These are phyloP conservation scores for Antedon bifida DNA, from an alignment of 35 echinoderm and acorn worm genomes.

Conservation along the genomic window DNA sequence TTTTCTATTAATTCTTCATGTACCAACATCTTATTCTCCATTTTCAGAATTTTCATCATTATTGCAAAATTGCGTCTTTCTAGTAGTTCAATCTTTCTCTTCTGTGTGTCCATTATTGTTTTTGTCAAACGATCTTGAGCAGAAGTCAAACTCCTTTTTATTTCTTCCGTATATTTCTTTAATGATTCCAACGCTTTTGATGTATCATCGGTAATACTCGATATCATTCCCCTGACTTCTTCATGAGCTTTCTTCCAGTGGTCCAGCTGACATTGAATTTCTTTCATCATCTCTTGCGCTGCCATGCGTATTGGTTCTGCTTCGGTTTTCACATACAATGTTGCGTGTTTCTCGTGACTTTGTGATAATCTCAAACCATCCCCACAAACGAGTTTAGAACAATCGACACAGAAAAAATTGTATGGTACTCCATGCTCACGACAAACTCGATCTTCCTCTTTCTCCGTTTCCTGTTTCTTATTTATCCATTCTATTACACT, in stretches of 20 bases:
- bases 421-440: not conserved
- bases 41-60: not conserved
- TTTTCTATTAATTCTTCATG: not conserved
- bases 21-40: not conserved
- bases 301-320: not conserved
- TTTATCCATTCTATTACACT: not conserved
- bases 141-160: too few species aligned
- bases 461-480: not conserved
- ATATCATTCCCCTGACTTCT: not conserved
- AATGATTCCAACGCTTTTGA: not conserved
- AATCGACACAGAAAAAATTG: not conserved
- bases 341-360: not conserved
- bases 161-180: not conserved
- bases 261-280: not conserved
- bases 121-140: too few species aligned
- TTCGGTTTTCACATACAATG: not conserved
- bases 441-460: not conserved
- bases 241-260: not conserved
- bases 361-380: not conserved
- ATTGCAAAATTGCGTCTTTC: not conserved
- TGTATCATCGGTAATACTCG: not conserved
- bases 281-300: not conserved
- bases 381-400: not conserved
- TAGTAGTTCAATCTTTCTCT: not conserved
- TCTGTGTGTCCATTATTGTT: not conserved